Evolutionary conservation across 2,113 vertebrate species (phyloP).

Genomic region (Eublepharis macularius): DNA sequence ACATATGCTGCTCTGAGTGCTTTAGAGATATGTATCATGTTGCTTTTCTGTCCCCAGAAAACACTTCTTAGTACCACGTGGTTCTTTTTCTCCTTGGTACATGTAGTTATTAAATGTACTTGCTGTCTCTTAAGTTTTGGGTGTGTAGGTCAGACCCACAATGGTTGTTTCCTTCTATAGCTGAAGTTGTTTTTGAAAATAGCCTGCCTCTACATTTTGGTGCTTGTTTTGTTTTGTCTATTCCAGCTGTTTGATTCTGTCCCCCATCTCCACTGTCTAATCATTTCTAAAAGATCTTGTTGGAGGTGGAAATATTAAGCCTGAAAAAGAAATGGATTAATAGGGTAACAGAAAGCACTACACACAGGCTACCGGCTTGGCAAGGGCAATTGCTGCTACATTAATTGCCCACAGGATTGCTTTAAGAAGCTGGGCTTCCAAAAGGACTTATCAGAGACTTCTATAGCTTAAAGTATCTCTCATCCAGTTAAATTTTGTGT

Average conservation of each 20-base stretch:
- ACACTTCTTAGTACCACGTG: neutral
- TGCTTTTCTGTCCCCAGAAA: neutral
- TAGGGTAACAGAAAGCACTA: neutral
- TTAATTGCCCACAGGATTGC: neutral
- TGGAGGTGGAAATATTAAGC: neutral
- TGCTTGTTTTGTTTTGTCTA: neutral
- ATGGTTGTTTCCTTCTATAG: neutral
- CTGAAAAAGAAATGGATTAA: neutral
- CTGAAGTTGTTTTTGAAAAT: neutral
- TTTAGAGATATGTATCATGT: neutral
- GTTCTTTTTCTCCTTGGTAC: neutral
- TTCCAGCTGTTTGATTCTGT: neutral
- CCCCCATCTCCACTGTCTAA: neutral
- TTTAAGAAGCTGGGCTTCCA: neutral
- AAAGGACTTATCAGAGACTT: neutral
- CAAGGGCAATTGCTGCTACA: neutral
- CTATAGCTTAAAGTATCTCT: neutral
- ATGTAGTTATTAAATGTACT: neutral
- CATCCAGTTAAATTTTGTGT: neutral
- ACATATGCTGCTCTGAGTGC: too few species aligned
- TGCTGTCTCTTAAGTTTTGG: neutral
- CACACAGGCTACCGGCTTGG: neutral
- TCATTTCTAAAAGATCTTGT: neutral
- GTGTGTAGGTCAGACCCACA: neutral
- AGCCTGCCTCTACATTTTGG: neutral